Conservation (phyloP, 2,113 vertebrate species). For the Austrofundulus limnaeus region DNA sequence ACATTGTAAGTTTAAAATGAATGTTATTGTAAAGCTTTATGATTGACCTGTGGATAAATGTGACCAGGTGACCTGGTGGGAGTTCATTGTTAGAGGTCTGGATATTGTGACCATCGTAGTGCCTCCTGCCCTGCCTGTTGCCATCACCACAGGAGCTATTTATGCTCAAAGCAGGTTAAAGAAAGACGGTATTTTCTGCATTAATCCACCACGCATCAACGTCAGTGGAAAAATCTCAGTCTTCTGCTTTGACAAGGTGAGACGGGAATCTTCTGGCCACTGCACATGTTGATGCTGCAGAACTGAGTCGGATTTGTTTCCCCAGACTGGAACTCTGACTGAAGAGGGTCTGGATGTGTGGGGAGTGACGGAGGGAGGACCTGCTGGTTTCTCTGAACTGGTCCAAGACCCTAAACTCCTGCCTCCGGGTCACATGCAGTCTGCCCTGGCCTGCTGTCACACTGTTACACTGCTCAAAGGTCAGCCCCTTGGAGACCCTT, state of each 20-base stretch:
- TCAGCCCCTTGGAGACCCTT: constrained; percentile 86
- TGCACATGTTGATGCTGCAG: too few relatives aligned
- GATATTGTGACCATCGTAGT: constrained; percentile 93
- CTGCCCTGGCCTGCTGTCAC: constrained; percentile 86
- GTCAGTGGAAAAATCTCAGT: constrained; percentile 87
- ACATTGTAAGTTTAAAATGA: not conserved
- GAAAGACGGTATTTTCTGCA: constrained; percentile 86
- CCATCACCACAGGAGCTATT: constrained; percentile 90
- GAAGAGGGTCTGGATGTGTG: constrained; percentile 92
- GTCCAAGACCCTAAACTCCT: constrained; percentile 80
- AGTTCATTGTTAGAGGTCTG: constrained; percentile 83
- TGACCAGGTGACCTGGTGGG: constrained; percentile 71
- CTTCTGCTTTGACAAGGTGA: constrained; percentile 96
- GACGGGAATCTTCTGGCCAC: not conserved
- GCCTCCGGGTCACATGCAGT: constrained; percentile 76
- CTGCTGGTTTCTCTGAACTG: constrained; percentile 81
- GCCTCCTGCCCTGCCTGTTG: constrained; percentile 90
- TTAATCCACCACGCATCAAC: constrained; percentile 92
- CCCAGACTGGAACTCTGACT: constrained; percentile 92
- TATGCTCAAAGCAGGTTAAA: constrained; percentile 90
- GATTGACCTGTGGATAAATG: constrained; percentile 4
- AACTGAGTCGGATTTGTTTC: not conserved
- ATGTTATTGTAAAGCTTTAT: too few relatives aligned
- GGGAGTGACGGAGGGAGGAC: constrained; percentile 85
- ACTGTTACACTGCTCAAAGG: constrained; percentile 78